Evolutionary conservation across 2,113 vertebrate species (phyloP).

Genomic region (Ageneiosus marmoratus): DNA sequence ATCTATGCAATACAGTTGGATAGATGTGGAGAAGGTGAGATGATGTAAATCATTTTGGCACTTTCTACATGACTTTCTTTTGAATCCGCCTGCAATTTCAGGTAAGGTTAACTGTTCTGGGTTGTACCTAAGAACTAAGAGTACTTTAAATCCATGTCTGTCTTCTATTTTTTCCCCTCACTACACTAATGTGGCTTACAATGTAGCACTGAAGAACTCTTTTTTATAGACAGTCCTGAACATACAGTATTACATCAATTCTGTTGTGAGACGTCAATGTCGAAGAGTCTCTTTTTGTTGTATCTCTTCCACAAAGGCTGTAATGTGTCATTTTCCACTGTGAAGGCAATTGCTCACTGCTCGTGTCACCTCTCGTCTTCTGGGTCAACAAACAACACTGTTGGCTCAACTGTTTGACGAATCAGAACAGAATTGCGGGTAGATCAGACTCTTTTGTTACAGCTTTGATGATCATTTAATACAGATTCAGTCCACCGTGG

Average conservation of each 20-base stretch:
- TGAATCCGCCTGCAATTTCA: background rate
- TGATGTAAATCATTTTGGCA: too few species aligned
- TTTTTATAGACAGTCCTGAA: background rate
- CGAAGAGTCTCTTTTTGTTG: constrained; percentile 4
- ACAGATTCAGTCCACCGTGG: background rate
- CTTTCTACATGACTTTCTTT: too few species aligned
- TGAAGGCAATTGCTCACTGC: background rate
- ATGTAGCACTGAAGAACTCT: background rate
- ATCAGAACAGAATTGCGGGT: background rate
- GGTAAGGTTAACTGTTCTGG: background rate
- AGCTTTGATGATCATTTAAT: constrained; percentile 37
- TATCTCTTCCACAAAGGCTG: background rate
- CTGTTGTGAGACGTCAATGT: constrained; percentile 42
- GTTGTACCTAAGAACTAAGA: background rate
- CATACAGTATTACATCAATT: background rate
- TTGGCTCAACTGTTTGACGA: constrained; percentile 16
- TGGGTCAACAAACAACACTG: constrained; percentile 17
- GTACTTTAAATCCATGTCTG: background rate
- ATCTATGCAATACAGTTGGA: too few species aligned
- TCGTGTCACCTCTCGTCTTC: constrained; percentile 13
- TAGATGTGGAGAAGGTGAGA: too few species aligned
- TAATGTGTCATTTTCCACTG: constrained; percentile 28
- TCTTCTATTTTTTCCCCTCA: background rate
- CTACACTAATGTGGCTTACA: background rate
- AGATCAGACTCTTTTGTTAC: constrained; percentile 22